Percentiles rank a stretch among this genome's conserved stretches.
phyloP scores from a whole-genome alignment of 2,113 vertebrate species.

The Columba livia region DNA sequence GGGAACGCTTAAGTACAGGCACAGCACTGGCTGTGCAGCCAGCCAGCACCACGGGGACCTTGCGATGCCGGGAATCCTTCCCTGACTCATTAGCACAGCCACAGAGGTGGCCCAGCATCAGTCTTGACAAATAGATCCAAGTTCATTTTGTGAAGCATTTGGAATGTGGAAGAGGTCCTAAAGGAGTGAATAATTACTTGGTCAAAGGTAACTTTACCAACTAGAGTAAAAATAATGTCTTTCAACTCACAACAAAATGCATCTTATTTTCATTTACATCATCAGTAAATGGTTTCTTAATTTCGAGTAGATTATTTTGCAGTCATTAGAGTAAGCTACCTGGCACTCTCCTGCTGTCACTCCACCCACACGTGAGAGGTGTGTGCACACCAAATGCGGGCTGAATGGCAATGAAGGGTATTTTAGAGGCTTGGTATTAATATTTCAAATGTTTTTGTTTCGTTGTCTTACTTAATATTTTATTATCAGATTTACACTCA shows the following conservation, averaged over 20 bases:
- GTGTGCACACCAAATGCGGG: neutral
- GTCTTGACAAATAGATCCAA: neutral
- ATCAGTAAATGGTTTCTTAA: neutral
- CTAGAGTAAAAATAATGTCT: neutral
- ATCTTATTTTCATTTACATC: constrained; percentile 1
- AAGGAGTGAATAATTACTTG: neutral
- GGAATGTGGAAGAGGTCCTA: neutral
- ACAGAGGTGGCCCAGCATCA: fast-evolving
- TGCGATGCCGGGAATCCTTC: neutral
- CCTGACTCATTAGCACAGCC: neutral
- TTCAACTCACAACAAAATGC: neutral
- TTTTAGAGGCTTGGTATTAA: constrained; percentile 59
- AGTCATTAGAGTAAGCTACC: neutral
- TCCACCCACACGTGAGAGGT: neutral
- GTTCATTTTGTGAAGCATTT: neutral
- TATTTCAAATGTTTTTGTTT: constrained; percentile 70
- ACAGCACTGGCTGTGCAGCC: neutral
- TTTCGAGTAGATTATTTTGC: constrained; percentile 16
- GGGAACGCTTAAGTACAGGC: neutral
- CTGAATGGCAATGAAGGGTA: constrained; percentile 42
- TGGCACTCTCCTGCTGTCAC: neutral
- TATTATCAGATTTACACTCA: constrained; percentile 68
- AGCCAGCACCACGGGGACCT: neutral
- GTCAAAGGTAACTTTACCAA: neutral
- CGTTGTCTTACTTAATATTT: constrained; percentile 72